Evolutionary conservation across 2,113 vertebrate genomes (phyloP).

Genomic region (Xyliphius kryptos): DNA sequence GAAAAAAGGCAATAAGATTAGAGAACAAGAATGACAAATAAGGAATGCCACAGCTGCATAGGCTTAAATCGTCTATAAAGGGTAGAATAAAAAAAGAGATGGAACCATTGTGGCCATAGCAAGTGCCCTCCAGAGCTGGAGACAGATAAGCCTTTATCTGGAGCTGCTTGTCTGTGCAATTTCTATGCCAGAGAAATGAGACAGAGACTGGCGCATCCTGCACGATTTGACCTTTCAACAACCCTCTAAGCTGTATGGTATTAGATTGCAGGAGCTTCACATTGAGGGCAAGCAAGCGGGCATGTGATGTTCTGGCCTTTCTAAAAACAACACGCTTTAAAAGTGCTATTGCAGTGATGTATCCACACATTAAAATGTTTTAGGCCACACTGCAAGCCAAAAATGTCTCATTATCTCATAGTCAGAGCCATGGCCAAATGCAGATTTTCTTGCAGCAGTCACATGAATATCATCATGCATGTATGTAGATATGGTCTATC

Average conservation of each 20-base stretch:
- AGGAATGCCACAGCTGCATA: constrained; percentile 5
- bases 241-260: constrained; percentile 52
- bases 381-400: too few relatives aligned
- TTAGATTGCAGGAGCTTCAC: constrained; percentile 53
- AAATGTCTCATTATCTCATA: too few relatives aligned
- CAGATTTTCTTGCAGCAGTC: too few relatives aligned
- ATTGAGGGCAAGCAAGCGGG: constrained; percentile 7
- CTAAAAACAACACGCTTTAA: background rate
- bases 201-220: constrained; percentile 32
- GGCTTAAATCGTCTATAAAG: constrained; percentile 49
- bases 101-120: constrained; percentile 37
- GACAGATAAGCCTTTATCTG: constrained; percentile 58
- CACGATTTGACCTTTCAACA: constrained; percentile 58
- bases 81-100: too few relatives aligned
- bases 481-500: too few relatives aligned
- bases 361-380: too few relatives aligned
- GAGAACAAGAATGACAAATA: constrained; percentile 6
- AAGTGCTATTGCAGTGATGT: background rate
- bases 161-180: constrained; percentile 50
- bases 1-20: constrained; percentile 8
- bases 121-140: constrained; percentile 52
- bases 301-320: background rate
- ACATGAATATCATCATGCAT: too few relatives aligned
- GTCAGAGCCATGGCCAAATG: too few relatives aligned
- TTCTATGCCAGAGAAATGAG: constrained; percentile 40